phyloP scores from a whole-genome alignment of 2,113 vertebrate genomes.

The Benitochromis conjunctus region DNA sequence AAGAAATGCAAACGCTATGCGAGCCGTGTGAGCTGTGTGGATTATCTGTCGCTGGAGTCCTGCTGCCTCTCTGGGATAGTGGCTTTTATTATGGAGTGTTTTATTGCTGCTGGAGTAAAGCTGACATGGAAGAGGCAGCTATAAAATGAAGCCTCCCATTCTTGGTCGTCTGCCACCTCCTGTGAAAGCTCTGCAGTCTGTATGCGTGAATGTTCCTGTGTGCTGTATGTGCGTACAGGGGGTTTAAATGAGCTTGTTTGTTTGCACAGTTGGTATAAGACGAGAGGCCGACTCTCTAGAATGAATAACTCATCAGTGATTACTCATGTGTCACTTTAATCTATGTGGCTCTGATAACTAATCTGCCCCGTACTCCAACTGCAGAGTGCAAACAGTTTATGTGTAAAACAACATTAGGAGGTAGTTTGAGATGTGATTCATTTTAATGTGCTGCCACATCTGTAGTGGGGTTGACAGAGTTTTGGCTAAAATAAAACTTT shows the following conservation, averaged over 20 bases:
- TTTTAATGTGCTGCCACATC: constrained; percentile 58
- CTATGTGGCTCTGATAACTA: constrained; percentile 55
- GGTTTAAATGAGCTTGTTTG: constrained; percentile 36
- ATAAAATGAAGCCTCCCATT: constrained; percentile 68
- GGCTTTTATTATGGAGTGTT: constrained; percentile 77
- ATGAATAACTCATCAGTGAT: constrained; percentile 31
- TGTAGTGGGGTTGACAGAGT: constrained; percentile 60
- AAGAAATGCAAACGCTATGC: constrained; percentile 58
- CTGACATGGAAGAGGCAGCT: constrained; percentile 73
- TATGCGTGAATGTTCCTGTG: constrained; percentile 26
- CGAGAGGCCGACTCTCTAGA: constrained; percentile 32
- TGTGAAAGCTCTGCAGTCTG: constrained; percentile 50
- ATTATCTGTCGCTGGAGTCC: constrained; percentile 71
- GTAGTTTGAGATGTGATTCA: constrained; percentile 24
- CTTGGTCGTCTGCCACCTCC: constrained; percentile 58
- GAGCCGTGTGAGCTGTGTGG: constrained; percentile 61
- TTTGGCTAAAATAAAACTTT: constrained; percentile 49
- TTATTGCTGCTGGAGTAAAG: constrained; percentile 73
- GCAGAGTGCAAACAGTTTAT: constrained; percentile 53
- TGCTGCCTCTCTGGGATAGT: constrained; percentile 62
- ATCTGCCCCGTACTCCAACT: constrained; percentile 30
- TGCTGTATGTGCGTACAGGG: constrained; percentile 19
- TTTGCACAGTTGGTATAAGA: constrained; percentile 42
- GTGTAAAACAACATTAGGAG: constrained; percentile 56
- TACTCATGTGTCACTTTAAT: constrained; percentile 60